Conservation (phyloP, 2,888 invertebrate genomes). For the Drosophila rubida region DNA sequence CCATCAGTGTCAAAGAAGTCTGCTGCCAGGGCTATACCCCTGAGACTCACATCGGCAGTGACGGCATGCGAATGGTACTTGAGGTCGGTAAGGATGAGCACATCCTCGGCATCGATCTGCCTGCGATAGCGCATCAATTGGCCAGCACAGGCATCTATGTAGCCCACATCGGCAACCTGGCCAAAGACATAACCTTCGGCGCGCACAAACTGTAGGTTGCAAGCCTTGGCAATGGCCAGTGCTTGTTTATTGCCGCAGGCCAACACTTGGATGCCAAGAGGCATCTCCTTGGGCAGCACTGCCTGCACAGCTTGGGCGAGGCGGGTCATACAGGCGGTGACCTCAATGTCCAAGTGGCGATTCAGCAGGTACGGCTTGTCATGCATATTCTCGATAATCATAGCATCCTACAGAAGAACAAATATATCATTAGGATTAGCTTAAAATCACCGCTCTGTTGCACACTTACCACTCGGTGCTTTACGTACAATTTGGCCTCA, state of each 20-base stretch:
- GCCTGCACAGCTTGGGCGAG: background rate
- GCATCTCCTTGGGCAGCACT: background rate
- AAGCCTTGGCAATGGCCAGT: slow-evolving; percentile 2
- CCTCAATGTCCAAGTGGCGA: background rate
- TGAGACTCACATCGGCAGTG: background rate
- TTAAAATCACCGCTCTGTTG: too few species aligned
- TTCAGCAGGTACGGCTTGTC: slow-evolving; percentile 8
- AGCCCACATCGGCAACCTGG: slow-evolving; percentile 11
- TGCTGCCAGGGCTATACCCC: background rate
- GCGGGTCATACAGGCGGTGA: background rate
- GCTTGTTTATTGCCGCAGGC: slow-evolving; percentile 8
- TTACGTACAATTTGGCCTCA: slow-evolving; percentile 1
- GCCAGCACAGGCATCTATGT: background rate
- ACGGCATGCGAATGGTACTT: slow-evolving; percentile 7
- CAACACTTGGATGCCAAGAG: background rate
- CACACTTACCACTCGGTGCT: background rate
- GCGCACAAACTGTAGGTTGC: slow-evolving; percentile 1
- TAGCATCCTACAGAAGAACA: background rate
- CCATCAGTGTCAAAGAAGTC: slow-evolving; percentile 10
- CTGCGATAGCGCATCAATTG: slow-evolving; percentile 2
- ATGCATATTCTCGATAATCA: slow-evolving; percentile 4
- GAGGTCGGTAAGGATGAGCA: slow-evolving; percentile 1
- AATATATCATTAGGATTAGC: background rate
- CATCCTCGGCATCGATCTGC: slow-evolving; percentile 6
- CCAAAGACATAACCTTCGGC: slow-evolving; percentile 5